Base-by-base conservation (phyloP, 2,797 vertebrate species). In the Syngnathus rostellatus region DNA sequence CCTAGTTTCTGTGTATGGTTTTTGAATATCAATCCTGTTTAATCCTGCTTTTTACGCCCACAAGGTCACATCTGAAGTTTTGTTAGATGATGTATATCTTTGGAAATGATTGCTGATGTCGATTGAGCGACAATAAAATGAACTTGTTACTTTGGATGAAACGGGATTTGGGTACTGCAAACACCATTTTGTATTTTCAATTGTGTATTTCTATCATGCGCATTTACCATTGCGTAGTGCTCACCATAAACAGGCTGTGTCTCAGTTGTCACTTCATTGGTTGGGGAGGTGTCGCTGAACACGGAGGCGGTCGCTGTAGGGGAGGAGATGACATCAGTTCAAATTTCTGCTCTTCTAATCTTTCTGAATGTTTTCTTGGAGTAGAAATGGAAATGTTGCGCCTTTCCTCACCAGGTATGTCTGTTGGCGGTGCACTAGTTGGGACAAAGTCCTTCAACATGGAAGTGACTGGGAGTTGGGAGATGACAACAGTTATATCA, bases 321-420 rank as follows among this genome's bases (percentile, higher is more conserved):
- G 48, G 48, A 21, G 3, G 19, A 51, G 12, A 51, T 21, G 50
- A 51, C 19, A n/a, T 9, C 50, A 21, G n/a, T 51, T 8, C 8
- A 10, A 14, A 54, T 54, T 54, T 23, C 3, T 10, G 21, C 21
- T 10, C 10, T 16, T 11, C 0, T 16, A 17, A 57, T 37, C 2
- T 2, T 37, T 38, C 17, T 8, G 7, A 31, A 17, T 1, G 17
- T 37, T 7, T 25, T 23, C 21, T 57, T 31, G 12, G 25, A 4
- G 6, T 16, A 38, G 14, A 57, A 37, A 57, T 38, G 25, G 55
- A 38, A 38, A 17, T 25, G 10, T 54, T 1, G 51, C 38, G 11
- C 19, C 19, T 62, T 62, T 62, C 41, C 77, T 80, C 43, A 84
- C 79, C 73, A 0, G 19, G 63, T 9, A 11, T 8, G 9, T 1